phyloP scores from a whole-genome alignment of 2,113 vertebrate species.

The Mionectes macconnelli region DNA sequence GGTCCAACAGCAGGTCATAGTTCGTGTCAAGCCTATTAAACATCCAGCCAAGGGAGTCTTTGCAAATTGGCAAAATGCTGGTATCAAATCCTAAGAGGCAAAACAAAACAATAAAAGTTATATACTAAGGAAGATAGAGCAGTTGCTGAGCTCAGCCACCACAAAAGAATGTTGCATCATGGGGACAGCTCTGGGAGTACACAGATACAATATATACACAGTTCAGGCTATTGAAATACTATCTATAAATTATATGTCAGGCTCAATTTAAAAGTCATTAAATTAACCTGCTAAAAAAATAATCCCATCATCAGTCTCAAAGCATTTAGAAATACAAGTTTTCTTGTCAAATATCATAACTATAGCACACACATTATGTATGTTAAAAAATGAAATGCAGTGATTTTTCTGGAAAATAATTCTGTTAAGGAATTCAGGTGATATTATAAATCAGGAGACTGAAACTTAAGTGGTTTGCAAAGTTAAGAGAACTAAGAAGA shows the following conservation, averaged over 20 bases:
- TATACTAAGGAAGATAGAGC: not conserved
- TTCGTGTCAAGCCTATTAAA: constrained; percentile 95
- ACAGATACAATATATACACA: not conserved
- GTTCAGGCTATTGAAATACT: not conserved
- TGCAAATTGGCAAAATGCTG: constrained; percentile 88
- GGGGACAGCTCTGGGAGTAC: not conserved
- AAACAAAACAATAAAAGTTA: constrained; percentile 9
- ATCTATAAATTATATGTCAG: not conserved
- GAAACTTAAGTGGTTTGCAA: not conserved
- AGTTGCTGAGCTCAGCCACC: not conserved
- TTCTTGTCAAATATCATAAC: not conserved
- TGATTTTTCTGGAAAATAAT: not conserved
- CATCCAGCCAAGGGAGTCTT: constrained; percentile 97
- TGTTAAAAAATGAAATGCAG: not conserved
- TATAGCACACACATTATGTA: not conserved
- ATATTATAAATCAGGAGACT: not conserved
- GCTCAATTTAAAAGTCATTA: not conserved
- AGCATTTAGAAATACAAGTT: not conserved
- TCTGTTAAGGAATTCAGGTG: not conserved
- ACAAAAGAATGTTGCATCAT: not conserved
- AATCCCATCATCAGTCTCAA: not conserved
- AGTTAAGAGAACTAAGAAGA: not conserved
- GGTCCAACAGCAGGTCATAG: constrained; percentile 91
- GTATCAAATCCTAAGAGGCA: constrained; percentile 84
- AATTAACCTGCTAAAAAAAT: not conserved